phyloP scores from a whole-genome alignment of 2,113 vertebrate genomes.

The Penelope pileata region DNA sequence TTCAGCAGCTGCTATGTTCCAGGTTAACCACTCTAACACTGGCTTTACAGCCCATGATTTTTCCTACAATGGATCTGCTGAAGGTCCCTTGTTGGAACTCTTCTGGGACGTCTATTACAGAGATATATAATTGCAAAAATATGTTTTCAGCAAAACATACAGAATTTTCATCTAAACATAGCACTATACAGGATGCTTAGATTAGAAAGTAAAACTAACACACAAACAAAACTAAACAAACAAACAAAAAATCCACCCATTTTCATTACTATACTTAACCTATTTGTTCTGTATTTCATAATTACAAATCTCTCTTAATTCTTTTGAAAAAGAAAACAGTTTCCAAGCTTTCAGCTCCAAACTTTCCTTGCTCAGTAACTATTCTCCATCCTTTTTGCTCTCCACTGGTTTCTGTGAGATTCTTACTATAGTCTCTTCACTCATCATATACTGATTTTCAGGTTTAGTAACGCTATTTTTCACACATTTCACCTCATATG shows the following conservation, averaged over 20 bases:
- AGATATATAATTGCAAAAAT: not conserved
- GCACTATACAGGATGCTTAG: not conserved
- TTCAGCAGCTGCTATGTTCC: not conserved
- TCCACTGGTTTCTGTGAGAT: not conserved
- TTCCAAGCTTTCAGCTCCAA: not conserved
- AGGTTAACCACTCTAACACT: not conserved
- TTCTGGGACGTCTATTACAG: not conserved
- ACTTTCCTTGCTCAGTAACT: not conserved
- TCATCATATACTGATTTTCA: not conserved
- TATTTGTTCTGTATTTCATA: not conserved
- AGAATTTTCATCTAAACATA: not conserved
- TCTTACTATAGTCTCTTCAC: not conserved
- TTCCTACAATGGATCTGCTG: not conserved
- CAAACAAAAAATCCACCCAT: not conserved
- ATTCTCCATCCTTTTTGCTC: fast-evolving
- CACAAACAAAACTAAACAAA: too few species aligned
- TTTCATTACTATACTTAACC: not conserved
- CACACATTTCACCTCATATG: not conserved
- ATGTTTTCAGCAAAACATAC: not conserved
- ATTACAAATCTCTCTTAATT: not conserved
- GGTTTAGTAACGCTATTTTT: not conserved
- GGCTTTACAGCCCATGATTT: not conserved
- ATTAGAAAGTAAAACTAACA: not conserved
- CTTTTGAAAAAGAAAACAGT: not conserved
- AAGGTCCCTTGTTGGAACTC: not conserved